Base-by-base conservation (phyloP, 1,140 invertebrate genomes). In the Drosophila hydei region DNA sequence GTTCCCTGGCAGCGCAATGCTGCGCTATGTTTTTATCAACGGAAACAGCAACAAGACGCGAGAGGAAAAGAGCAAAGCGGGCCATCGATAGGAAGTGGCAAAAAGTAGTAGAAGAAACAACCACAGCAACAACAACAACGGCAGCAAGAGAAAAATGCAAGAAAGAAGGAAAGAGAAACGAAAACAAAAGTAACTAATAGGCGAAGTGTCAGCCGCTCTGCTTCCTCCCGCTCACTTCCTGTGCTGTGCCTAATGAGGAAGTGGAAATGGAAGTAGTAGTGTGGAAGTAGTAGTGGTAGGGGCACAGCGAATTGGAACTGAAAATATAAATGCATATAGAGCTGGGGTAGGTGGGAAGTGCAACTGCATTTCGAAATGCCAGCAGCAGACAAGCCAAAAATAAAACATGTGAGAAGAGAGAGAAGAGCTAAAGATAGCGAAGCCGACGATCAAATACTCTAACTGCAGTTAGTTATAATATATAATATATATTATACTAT, bases 171-270 rank as follows among this genome's bases (percentile, higher is more conserved):
- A 65, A 25, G 33, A 65, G 56, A 69, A 85, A 87, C 75, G 78
- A 87, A 87, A 87, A 87, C 83, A 87, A 87, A 88, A 88, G 83
- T 87, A 75, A 78, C 83, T 87, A 87, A 87, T 87, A 64, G 72
- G 56, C 69, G 54, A 84, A 79, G 75, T 78, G 78, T 59, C 67
- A 71, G 80, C 45, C 54, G 38, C 54, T 19, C 25, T 36, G 19
- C 61, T 58, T 62, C 54, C 38, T 76, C 75, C 75, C 79, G 78
- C 54, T 79, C 68, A 87, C 83, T 87, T 87, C 83, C 83, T 80
- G 83, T 88, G 80, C 80, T 87, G 65, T 64, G 74, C 61, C 80
- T 87, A 87, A 84, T 84, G 80, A 80, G 80, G 80, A 84, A 84
- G 74, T 84, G 69, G 64, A 80, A 76, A 47, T 71, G 67, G 67